Percentiles rank a stretch among this genome's conserved stretches.
phyloP scores from a whole-genome alignment of 2,888 invertebrate genomes.

The Microplitis deprimator region DNA sequence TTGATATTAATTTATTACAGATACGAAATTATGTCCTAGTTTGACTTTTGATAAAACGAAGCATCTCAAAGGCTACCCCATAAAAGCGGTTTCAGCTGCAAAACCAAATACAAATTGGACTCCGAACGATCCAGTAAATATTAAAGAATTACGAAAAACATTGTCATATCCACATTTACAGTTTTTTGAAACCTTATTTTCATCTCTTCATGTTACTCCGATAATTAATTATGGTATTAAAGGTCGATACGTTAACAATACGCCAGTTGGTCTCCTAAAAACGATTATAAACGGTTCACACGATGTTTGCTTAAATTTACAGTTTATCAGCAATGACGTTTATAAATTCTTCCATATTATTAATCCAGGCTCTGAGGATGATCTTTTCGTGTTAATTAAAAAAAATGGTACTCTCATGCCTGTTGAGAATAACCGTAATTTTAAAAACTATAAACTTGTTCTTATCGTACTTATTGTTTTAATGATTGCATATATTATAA shows the following conservation, averaged over 20 bases:
- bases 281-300: background rate
- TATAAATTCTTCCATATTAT: background rate
- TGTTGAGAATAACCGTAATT: background rate
- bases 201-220: background rate
- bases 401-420: background rate
- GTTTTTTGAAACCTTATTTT: background rate
- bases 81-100: background rate
- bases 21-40: background rate
- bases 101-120: rapidly evolving
- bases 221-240: background rate
- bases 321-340: background rate
- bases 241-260: background rate
- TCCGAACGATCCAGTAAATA: too few species aligned
- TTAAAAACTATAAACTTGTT: too few species aligned
- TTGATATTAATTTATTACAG: background rate
- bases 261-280: background rate
- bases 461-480: background rate
- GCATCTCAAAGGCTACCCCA: background rate
- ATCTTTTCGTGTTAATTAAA: background rate
- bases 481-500: background rate
- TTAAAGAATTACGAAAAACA: too few species aligned
- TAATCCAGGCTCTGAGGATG: background rate
- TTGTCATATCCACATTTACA: background rate
- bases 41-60: background rate
- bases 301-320: background rate